These are phyloP conservation scores for Mormyrus iriodes DNA, from an alignment of 2,113 vertebrate genomes.

Conservation along the genomic window DNA sequence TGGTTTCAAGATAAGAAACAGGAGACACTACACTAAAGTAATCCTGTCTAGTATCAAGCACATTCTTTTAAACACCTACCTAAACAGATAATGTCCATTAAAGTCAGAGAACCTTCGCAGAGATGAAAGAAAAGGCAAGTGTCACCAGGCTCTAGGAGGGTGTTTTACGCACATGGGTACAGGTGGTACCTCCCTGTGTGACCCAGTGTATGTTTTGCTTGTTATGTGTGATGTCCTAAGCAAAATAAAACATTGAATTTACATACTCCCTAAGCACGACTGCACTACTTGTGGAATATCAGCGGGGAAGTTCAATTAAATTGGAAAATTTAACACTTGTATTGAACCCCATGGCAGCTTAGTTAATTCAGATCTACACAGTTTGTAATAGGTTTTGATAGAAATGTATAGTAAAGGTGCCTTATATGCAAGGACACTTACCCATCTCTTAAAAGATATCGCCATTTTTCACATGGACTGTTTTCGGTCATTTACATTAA, in stretches of 20 bases:
- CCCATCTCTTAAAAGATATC: not conserved
- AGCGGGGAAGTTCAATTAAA: not conserved
- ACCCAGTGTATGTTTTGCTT: not conserved
- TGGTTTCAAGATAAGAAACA: not conserved
- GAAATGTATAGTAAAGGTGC: not conserved
- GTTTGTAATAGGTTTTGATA: not conserved
- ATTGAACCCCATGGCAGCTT: not conserved
- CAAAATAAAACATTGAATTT: not conserved
- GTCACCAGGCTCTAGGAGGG: not conserved
- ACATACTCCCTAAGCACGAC: not conserved
- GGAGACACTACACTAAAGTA: not conserved
- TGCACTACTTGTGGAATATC: not conserved
- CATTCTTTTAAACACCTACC: not conserved
- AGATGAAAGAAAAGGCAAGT: not conserved
- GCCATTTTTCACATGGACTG: not conserved
- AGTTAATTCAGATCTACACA: not conserved
- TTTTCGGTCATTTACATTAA: not conserved
- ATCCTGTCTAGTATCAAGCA: not conserved
- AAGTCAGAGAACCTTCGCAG: not conserved
- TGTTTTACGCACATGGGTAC: not conserved
- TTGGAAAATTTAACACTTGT: not conserved
- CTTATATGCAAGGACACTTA: not conserved
- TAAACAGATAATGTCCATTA: not conserved
- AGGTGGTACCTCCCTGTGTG: not conserved
- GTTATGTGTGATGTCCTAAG: not conserved